Evolutionary conservation across 2,888 invertebrate species (phyloP).

Genomic region (Brenthis hecate): DNA sequence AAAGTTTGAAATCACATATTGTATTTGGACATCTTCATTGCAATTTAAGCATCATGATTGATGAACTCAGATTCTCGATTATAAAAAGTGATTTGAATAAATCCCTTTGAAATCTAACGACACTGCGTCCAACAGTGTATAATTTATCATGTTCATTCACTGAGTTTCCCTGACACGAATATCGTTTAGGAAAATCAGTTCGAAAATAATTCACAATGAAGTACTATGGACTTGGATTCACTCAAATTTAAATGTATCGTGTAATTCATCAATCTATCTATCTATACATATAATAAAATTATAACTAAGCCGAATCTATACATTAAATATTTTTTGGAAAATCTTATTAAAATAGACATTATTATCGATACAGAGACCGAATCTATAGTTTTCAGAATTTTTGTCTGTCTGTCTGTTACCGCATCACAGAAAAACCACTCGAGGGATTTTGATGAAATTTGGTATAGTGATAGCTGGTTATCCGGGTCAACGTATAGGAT

Average conservation of each 20-base stretch:
- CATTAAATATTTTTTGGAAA: too few species aligned
- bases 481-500: too few species aligned
- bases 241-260: neutral
- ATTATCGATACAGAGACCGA: too few species aligned
- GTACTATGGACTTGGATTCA: neutral
- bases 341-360: too few species aligned
- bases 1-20: neutral
- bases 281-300: too few species aligned
- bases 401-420: too few species aligned
- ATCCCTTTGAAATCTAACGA: conserved; percentile 27
- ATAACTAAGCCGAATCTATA: too few species aligned
- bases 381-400: too few species aligned
- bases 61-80: conserved; percentile 27
- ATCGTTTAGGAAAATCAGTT: conserved; percentile 13
- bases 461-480: too few species aligned
- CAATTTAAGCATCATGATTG: conserved; percentile 25
- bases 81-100: conserved; percentile 30
- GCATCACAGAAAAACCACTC: too few species aligned
- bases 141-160: conserved; percentile 26
- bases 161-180: neutral
- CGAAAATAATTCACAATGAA: conserved; percentile 7
- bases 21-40: neutral
- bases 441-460: too few species aligned
- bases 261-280: too few species aligned
- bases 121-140: conserved; percentile 23